These are phyloP conservation scores for Balearica regulorum DNA, from an alignment of 2,797 vertebrate species.

Conservation along the genomic window DNA sequence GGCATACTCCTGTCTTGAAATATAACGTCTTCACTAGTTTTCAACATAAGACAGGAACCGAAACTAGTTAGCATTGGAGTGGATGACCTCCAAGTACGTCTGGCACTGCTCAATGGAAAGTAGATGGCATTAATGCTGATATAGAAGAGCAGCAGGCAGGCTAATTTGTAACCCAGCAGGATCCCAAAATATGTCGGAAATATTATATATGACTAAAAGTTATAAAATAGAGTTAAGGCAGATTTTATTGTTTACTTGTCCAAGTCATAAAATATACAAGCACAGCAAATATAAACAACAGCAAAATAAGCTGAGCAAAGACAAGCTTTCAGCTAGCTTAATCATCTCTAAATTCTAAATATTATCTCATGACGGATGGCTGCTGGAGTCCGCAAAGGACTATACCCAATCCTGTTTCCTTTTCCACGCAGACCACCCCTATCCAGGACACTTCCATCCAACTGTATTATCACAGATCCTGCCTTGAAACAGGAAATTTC, in stretches of 20 bases:
- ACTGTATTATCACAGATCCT: background rate
- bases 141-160: background rate
- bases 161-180: background rate
- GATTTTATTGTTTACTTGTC: slow-evolving; percentile 41
- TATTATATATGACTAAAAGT: slow-evolving; percentile 20
- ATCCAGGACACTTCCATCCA: background rate
- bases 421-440: background rate
- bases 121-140: slow-evolving; percentile 12
- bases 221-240: slow-evolving; percentile 1
- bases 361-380: background rate
- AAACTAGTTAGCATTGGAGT: background rate
- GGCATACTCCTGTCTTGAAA: background rate
- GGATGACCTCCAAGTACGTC: background rate
- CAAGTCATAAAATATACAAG: slow-evolving; percentile 37
- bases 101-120: background rate
- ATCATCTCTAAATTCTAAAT: slow-evolving; percentile 23
- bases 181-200: background rate
- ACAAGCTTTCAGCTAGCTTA: background rate
- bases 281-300: slow-evolving; percentile 50
- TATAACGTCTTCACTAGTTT: background rate
- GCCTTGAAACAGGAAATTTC: background rate
- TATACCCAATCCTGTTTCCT: background rate
- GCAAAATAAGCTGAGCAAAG: slow-evolving; percentile 8
- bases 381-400: background rate
- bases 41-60: background rate